Conservation (phyloP, 2,888 invertebrate genomes). For the Adelognathus sp. region DNA sequence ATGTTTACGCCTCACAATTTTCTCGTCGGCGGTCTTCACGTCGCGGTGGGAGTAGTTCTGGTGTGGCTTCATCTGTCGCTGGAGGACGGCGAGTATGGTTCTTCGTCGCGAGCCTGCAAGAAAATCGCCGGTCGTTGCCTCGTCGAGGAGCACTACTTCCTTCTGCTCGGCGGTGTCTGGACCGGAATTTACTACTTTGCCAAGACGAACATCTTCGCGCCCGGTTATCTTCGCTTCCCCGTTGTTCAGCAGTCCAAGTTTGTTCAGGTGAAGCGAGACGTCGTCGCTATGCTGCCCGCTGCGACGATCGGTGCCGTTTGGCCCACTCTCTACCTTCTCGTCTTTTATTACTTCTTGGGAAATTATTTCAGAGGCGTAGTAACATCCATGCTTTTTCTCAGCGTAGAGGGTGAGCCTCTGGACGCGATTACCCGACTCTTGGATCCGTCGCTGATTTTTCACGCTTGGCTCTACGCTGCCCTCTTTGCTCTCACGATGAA, state of each 20-base stretch:
- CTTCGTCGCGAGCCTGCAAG: constrained; percentile 82
- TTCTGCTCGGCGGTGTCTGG: constrained; percentile 86
- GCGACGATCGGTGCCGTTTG: constrained; percentile 84
- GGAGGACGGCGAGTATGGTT: constrained; percentile 84
- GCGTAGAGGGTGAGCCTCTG: constrained; percentile 82
- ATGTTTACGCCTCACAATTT: constrained; percentile 85
- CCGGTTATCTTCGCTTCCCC: constrained; percentile 85
- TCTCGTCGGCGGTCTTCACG: constrained; percentile 83
- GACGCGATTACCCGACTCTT: constrained; percentile 82
- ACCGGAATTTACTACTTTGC: constrained; percentile 86
- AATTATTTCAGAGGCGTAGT: constrained; percentile 82
- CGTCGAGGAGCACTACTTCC: constrained; percentile 86
- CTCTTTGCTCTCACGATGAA: constrained; percentile 88
- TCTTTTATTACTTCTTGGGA: constrained; percentile 86
- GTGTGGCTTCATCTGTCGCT: constrained; percentile 88
- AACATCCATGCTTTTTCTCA: constrained; percentile 82
- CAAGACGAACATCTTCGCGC: constrained; percentile 83
- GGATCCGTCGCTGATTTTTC: constrained; percentile 83
- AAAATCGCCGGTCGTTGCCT: constrained; percentile 83
- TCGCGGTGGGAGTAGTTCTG: constrained; percentile 86
- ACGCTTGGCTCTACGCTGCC: constrained; percentile 87
- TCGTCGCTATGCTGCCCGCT: constrained; percentile 83
- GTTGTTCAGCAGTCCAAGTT: constrained; percentile 88
- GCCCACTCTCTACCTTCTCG: constrained; percentile 85
- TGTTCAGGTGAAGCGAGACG: constrained; percentile 85